Conservation (phyloP, 2,888 invertebrate genomes). For the Orgyia antiqua region DNA sequence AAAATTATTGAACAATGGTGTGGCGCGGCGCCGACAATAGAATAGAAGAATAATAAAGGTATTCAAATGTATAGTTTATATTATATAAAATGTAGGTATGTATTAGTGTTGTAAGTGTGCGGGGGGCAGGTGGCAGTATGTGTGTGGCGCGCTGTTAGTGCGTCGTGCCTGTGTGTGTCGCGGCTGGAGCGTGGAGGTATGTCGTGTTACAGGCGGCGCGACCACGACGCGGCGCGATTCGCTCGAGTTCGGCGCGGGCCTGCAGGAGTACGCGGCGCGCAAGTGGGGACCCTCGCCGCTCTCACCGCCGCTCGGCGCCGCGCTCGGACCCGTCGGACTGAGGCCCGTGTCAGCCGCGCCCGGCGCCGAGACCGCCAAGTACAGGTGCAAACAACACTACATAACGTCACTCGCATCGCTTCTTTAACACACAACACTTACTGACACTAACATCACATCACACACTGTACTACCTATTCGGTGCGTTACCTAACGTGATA, state of each 20-base stretch:
- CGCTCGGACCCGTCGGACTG: slow-evolving; percentile 83
- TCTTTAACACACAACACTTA: background rate
- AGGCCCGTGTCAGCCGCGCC: slow-evolving; percentile 84
- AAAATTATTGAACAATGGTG: too few relatives aligned
- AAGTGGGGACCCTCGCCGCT: slow-evolving; percentile 78
- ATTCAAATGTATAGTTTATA: too few relatives aligned
- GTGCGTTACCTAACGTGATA: too few relatives aligned
- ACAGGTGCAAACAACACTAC: slow-evolving; percentile 66
- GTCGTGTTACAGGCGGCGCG: slow-evolving; percentile 65
- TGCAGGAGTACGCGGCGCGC: slow-evolving; percentile 74
- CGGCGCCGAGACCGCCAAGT: slow-evolving; percentile 91
- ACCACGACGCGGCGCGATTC: slow-evolving; percentile 71
- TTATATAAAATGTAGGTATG: background rate
- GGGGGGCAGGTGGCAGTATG: slow-evolving; percentile 12
- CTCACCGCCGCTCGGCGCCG: slow-evolving; percentile 85
- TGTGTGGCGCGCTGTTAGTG: slow-evolving; percentile 18
- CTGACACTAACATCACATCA: too few relatives aligned
- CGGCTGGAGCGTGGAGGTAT: slow-evolving; percentile 43
- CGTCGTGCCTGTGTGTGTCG: slow-evolving; percentile 19
- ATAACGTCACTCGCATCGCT: background rate
- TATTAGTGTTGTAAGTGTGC: slow-evolving; percentile 2
- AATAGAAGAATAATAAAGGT: too few relatives aligned
- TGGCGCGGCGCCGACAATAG: too few relatives aligned
- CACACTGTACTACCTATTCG: too few relatives aligned
- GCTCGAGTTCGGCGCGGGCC: slow-evolving; percentile 75